Evolutionary conservation across 2,113 vertebrate genomes (phyloP).

Genomic region (Phaetusa simplex): DNA sequence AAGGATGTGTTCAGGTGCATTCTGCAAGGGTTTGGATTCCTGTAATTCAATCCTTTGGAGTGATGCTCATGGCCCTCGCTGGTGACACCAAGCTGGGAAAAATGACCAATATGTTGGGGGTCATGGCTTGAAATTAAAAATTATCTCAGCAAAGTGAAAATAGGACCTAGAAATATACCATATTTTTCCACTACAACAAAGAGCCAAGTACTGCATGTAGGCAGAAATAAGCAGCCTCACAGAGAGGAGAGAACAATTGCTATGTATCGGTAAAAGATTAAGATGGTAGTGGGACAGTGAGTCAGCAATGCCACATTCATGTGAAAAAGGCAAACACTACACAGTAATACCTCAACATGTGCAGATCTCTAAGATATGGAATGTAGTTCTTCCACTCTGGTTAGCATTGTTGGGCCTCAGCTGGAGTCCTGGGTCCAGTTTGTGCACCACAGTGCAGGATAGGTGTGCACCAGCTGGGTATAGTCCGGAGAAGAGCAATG

Average conservation of each 20-base stretch:
- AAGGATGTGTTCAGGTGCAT: not conserved
- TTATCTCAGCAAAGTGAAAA: not conserved
- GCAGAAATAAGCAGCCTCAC: not conserved
- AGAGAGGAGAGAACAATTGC: not conserved
- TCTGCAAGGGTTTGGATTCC: not conserved
- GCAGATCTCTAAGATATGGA: not conserved
- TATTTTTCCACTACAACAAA: not conserved
- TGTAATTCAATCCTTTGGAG: not conserved
- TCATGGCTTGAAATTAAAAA: not conserved
- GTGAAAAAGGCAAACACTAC: not conserved
- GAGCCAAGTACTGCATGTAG: not conserved
- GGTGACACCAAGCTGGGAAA: not conserved
- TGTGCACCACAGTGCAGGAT: not conserved
- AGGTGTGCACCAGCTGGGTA: not conserved
- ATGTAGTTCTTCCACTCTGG: not conserved
- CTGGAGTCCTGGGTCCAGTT: not conserved
- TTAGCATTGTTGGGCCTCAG: not conserved
- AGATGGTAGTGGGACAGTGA: too few species aligned
- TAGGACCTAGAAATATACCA: not conserved
- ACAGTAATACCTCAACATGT: not conserved
- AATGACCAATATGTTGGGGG: not conserved
- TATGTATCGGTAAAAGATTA: not conserved
- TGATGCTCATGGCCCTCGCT: not conserved
- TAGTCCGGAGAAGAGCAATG: not conserved
- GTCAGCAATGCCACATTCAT: not conserved